phyloP scores from a whole-genome alignment of 2,888 invertebrate species.

The Quadroppia sp. region DNA sequence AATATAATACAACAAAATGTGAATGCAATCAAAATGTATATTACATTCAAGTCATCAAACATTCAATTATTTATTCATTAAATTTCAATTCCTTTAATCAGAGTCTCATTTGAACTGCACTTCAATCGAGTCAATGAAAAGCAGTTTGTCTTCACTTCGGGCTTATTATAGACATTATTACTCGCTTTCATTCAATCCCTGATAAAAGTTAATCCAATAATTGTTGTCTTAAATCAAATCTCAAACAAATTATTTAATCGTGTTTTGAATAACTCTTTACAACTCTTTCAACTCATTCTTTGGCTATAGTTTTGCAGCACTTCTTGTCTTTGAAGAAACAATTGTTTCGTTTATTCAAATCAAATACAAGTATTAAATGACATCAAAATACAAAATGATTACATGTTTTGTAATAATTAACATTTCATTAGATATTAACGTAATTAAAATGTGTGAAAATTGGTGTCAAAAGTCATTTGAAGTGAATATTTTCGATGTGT shows the following conservation, averaged over 20 bases:
- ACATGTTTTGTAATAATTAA: too few relatives aligned
- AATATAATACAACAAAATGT: too few relatives aligned
- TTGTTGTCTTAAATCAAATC: neutral
- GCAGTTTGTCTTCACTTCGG: neutral
- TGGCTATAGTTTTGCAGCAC: neutral
- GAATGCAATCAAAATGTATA: too few relatives aligned
- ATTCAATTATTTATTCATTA: neutral
- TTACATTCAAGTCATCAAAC: neutral
- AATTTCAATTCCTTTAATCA: conserved; percentile 2
- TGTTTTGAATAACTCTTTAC: neutral
- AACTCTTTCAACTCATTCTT: too few relatives aligned
- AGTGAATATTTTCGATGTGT: too few relatives aligned
- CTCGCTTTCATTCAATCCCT: neutral
- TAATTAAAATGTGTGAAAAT: too few relatives aligned
- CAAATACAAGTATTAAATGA: too few relatives aligned
- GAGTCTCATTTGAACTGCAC: neutral
- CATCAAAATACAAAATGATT: too few relatives aligned
- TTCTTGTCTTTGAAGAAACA: too few relatives aligned
- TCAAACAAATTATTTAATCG: neutral
- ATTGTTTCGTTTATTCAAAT: too few relatives aligned
- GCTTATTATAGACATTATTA: neutral
- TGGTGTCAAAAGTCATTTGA: too few relatives aligned
- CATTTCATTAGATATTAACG: too few relatives aligned
- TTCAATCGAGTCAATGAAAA: neutral
- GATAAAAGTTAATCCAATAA: neutral